Conservation (phyloP, 2,797 vertebrate genomes). For the Selene dorsalis region DNA sequence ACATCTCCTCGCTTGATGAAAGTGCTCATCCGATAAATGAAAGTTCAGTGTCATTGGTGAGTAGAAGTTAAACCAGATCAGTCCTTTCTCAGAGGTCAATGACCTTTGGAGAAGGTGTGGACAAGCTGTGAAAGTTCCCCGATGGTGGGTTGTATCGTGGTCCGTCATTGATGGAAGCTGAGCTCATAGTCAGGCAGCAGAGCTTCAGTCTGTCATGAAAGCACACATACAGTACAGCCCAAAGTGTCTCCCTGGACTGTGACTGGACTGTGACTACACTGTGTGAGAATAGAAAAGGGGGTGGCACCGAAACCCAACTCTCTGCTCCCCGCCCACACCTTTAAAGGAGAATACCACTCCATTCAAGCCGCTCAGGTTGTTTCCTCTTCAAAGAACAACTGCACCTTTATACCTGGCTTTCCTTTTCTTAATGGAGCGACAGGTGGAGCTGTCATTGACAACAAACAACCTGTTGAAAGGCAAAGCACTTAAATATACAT, state of each 20-base stretch:
- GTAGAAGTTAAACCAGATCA: slow-evolving; percentile 31
- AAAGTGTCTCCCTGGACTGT: slow-evolving; percentile 46
- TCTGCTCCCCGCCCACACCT: slow-evolving; percentile 67
- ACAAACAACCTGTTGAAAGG: slow-evolving; percentile 18
- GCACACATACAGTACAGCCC: slow-evolving; percentile 21
- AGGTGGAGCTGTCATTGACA: slow-evolving; percentile 11
- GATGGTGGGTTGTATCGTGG: slow-evolving; percentile 14
- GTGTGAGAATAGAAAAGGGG: slow-evolving; percentile 54
- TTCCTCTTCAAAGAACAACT: slow-evolving; percentile 28
- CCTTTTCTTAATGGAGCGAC: slow-evolving; percentile 20
- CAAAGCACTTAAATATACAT: slow-evolving; percentile 1
- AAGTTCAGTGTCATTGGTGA: slow-evolving; percentile 45
- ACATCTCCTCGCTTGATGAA: slow-evolving; percentile 71
- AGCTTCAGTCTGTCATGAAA: slow-evolving; percentile 25
- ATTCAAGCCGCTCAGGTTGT: slow-evolving; percentile 60
- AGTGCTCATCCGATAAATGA: slow-evolving; percentile 38
- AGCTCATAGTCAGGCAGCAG: slow-evolving; percentile 45
- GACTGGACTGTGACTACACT: slow-evolving; percentile 21
- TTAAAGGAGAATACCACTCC: slow-evolving; percentile 69
- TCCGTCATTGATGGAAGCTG: slow-evolving; percentile 65
- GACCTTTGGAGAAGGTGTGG: slow-evolving; percentile 55
- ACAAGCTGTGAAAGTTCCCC: slow-evolving; percentile 46
- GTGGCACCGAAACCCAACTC: slow-evolving; percentile 73
- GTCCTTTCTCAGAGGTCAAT: slow-evolving; percentile 41
- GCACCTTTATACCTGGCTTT: slow-evolving; percentile 25